Conservation (phyloP, 2,113 vertebrate genomes). For the Opisthocomus hoazin region DNA sequence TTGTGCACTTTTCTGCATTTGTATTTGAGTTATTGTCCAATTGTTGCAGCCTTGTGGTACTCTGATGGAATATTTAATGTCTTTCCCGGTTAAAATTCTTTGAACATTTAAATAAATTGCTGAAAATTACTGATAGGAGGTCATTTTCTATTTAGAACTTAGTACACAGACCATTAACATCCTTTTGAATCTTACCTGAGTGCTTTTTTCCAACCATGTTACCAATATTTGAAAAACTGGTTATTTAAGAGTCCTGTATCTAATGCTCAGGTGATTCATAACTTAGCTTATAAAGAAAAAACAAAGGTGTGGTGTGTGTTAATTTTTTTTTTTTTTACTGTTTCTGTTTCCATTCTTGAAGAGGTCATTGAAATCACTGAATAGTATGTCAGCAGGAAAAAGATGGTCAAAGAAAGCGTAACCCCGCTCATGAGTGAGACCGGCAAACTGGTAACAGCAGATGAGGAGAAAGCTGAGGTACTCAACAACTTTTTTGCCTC, state of each 20-base stretch:
- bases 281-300: neutral
- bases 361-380: neutral
- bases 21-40: neutral
- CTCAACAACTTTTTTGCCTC: no score
- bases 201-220: neutral
- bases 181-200: neutral
- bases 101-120: neutral
- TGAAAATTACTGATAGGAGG: neutral
- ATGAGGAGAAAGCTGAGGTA: no score
- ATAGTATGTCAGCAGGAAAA: no score
- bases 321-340: neutral
- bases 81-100: neutral
- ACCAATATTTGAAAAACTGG: neutral
- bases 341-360: neutral
- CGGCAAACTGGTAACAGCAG: no score
- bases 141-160: neutral
- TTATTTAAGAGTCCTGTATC: neutral
- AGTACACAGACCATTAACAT: neutral
- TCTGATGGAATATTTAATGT: neutral
- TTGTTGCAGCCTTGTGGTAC: neutral
- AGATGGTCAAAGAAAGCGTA: no score
- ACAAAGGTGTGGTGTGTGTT: rapidly evolving
- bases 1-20: neutral
- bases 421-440: no score
- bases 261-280: neutral